These are phyloP conservation scores for Thamnophis sirtalis DNA, from an alignment of 2,113 vertebrate genomes.

Conservation along the genomic window DNA sequence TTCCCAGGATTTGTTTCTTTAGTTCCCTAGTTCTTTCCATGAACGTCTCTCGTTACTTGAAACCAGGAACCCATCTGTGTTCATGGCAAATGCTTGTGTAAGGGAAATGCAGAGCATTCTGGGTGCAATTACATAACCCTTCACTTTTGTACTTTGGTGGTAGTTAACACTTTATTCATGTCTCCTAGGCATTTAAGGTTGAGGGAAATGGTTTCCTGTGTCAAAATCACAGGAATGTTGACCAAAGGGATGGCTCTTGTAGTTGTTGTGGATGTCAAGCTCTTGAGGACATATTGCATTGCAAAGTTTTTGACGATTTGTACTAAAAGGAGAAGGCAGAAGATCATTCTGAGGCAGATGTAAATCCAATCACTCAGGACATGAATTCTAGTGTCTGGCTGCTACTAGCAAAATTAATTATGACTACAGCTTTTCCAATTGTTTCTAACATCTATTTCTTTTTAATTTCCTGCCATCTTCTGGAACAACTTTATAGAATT, in stretches of 20 bases:
- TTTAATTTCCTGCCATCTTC: neutral
- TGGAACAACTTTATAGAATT: neutral
- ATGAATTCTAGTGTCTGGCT: neutral
- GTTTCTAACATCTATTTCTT: neutral
- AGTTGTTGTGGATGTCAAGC: neutral
- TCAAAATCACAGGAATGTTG: neutral
- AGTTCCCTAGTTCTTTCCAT: neutral
- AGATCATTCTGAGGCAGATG: neutral
- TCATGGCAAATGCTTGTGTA: neutral
- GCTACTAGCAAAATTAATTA: neutral
- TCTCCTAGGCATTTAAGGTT: neutral
- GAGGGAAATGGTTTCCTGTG: neutral
- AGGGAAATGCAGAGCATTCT: neutral
- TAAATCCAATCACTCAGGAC: neutral
- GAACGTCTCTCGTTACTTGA: neutral
- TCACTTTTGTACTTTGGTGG: neutral
- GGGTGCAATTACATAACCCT: neutral
- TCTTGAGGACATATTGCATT: neutral
- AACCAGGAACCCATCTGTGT: neutral
- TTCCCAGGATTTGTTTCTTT: neutral
- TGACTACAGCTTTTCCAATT: neutral
- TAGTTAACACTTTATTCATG: neutral
- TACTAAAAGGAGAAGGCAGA: neutral
- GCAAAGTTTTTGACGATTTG: neutral
- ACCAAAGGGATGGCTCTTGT: neutral